A percentile compares a stretch with the other conserved stretches of the same genome.
Evolutionary conservation across 2,888 invertebrate species (phyloP).

Genomic region (Allolobophora icterica): DNA sequence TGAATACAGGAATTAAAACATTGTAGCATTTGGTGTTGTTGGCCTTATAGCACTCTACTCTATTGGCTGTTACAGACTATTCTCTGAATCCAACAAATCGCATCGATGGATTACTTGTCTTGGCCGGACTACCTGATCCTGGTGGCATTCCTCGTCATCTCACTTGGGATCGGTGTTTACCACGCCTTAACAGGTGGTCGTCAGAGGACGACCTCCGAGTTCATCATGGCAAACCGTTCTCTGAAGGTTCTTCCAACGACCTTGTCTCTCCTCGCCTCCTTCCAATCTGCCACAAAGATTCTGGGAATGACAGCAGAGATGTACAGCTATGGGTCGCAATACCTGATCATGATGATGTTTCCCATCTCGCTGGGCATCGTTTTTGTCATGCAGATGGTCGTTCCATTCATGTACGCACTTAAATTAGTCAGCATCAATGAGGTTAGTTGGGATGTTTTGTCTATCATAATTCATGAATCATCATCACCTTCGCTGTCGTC

Average conservation of each 20-base stretch:
- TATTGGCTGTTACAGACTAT: conserved; percentile 12
- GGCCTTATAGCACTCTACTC: no score
- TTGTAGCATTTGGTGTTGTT: no score
- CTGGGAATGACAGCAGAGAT: conserved; percentile 36
- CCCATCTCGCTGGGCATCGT: not conserved
- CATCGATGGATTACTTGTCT: no score
- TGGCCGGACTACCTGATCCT: no score
- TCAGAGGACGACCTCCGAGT: conserved; percentile 30
- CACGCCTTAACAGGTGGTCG: conserved; percentile 29
- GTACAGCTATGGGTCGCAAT: conserved; percentile 33
- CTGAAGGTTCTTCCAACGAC: no score
- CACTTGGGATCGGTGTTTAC: conserved; percentile 39
- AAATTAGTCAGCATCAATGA: conserved; percentile 29
- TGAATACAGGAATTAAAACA: no score
- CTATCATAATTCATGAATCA: no score
- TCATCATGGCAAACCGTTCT: no score
- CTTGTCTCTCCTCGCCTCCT: conserved; percentile 38
- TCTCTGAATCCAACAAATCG: no score
- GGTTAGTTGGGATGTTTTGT: not conserved
- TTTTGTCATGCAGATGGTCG: not conserved
- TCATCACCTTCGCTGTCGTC: no score
- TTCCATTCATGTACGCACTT: conserved; percentile 26
- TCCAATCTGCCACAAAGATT: conserved; percentile 39
- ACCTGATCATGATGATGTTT: not conserved
- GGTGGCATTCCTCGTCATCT: no score